phyloP scores from a whole-genome alignment of 2,113 vertebrate genomes.

The Ictalurus punctatus region DNA sequence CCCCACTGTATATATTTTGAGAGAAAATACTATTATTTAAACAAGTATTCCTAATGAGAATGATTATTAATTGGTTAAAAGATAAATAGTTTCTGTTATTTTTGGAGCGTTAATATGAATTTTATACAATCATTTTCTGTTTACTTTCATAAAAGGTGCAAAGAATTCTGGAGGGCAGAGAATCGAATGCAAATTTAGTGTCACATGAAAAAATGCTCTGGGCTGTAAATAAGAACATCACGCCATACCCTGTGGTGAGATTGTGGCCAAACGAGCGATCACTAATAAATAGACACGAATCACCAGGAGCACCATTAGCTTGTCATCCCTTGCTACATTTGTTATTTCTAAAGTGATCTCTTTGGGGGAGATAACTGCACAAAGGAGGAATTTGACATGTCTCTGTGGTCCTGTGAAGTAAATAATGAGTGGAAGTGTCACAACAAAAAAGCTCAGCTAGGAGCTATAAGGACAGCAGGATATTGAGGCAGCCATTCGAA shows the following conservation, averaged over 20 bases:
- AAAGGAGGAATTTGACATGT: constrained; percentile 29
- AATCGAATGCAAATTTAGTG: constrained; percentile 40
- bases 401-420: constrained; percentile 23
- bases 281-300: constrained; percentile 20
- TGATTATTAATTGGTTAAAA: not conserved
- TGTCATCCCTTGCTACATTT: constrained; percentile 32
- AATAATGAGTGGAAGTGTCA: constrained; percentile 46
- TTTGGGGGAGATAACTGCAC: constrained; percentile 32
- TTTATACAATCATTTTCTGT: not conserved
- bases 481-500: constrained; percentile 12
- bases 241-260: constrained; percentile 3
- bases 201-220: constrained; percentile 15
- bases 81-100: not conserved
- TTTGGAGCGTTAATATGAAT: not conserved
- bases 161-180: not conserved
- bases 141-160: not conserved
- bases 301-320: constrained; percentile 38
- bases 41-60: not conserved
- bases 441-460: constrained; percentile 37
- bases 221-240: not conserved
- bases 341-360: constrained; percentile 26
- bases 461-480: constrained; percentile 12
- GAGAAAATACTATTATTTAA: not conserved
- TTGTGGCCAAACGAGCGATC: not conserved
- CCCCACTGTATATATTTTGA: not conserved